These are phyloP conservation scores for fruit fly (Drosophila melanogaster) DNA, from an alignment of 1,140 invertebrate species.

Conservation along the genomic window Release_6_plus_ISO1_MT NT_033779.5:13905501-13906000, in stretches of 20 bases:
- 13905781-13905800: conserved; percentile 18
- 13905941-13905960: conserved; percentile 6
- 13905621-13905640: conserved; percentile 58
- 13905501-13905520: too few species aligned
- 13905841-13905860: conserved; percentile 26
- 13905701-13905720: conserved; percentile 14
- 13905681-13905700: conserved; percentile 50
- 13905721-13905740: conserved; percentile 27
- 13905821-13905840: conserved; percentile 18
- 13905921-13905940: conserved; percentile 47
- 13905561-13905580: conserved; percentile 5
- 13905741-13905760: conserved; percentile 18
- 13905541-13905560: too few species aligned
- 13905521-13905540: too few species aligned
- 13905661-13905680: conserved; percentile 45
- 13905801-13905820: conserved; percentile 25
- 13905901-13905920: conserved; percentile 25
- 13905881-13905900: conserved; percentile 3
- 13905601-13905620: conserved; percentile 50
- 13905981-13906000: conserved; percentile 33
- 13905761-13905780: conserved; percentile 24
- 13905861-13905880: conserved; percentile 21
- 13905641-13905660: conserved; percentile 68
- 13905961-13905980: conserved; percentile 24
- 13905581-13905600: conserved; percentile 1